Base-by-base conservation (phyloP, 2,888 invertebrate species). In the Sturmia bella region DNA sequence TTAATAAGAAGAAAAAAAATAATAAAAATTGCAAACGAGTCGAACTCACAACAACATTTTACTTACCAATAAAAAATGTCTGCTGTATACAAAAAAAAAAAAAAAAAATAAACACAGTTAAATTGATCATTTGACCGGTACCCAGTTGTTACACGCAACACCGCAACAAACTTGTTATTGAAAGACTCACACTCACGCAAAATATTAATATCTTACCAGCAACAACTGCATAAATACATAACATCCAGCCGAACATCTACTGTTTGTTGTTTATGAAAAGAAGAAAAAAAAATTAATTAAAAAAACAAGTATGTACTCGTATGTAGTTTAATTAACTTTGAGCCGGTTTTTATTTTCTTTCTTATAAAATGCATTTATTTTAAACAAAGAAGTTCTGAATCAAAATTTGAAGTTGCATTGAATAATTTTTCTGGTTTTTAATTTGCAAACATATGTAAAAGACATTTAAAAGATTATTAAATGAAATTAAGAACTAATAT, bases 61-160 rank as follows among this genome's bases (percentile, higher is more conserved):
- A 56, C n/a, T 56, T 32, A 32, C 32, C 32, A 32, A 32, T 32
- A 7, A 32, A 32, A 32, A 24, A 37, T 41, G 56, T 45, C 69
- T 73, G 54, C 63, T 73, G 43, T 56, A 64, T 32, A 54, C 19
- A 73, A 19, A 48, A 52, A 63, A 54, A 41, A 21, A 76, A 61
- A 54, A n/a, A 73, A 19, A 48, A 52, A 63, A 54, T 54, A 21
- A 76, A 61, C 75, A 76, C 68, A 76, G 68, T 76, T 69, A 76
- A 76, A 69, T 69, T 54, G 76, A 76, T 76, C 61, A 76, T 76
- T 69, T 76, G 68, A 69, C 69, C 69, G 69, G 76, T 69, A 69
- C 68, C 54, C 41, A 68, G 52, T 66, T 41, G 50, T 54, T 37
- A 57, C 69, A 61, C 37, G 69, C 76, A 69, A 61, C 37, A 32